Conservation (phyloP, 2,888 invertebrate species). For the Andrena trimmerana region DNA sequence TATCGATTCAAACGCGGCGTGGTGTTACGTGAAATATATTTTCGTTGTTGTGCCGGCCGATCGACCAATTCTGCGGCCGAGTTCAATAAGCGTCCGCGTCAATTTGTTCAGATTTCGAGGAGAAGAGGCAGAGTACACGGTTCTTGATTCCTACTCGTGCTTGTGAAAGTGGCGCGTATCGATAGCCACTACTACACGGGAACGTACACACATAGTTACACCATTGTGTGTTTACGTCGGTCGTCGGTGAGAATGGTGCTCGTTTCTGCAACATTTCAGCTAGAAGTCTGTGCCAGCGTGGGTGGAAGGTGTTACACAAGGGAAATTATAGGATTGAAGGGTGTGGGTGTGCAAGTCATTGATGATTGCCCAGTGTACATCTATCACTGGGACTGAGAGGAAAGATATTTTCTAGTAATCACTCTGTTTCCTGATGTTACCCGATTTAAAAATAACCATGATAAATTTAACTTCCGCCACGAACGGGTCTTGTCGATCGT, state of each 20-base stretch:
- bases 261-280: slow-evolving; percentile 27
- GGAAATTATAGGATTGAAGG: not conserved
- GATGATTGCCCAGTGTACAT: not conserved
- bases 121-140: slow-evolving; percentile 41
- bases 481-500: no score
- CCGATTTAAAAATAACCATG: no score
- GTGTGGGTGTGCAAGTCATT: not conserved
- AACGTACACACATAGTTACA: slow-evolving; percentile 16
- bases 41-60: slow-evolving; percentile 31
- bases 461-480: no score
- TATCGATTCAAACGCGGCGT: not conserved
- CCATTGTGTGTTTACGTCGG: slow-evolving; percentile 24
- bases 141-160: slow-evolving; percentile 42
- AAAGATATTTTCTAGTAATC: not conserved
- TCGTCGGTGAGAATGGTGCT: slow-evolving; percentile 13
- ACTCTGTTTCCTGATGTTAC: no score
- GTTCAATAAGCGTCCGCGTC: slow-evolving; percentile 50
- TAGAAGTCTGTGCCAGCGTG: slow-evolving; percentile 6
- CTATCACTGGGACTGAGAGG: not conserved
- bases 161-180: slow-evolving; percentile 47
- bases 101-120: slow-evolving; percentile 56
- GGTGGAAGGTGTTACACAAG: not conserved
- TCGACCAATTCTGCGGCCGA: slow-evolving; percentile 36
- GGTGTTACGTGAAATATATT: slow-evolving; percentile 42
- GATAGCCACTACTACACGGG: slow-evolving; percentile 23